These are phyloP conservation scores for Sarotherodon lohbergeri DNA, from an alignment of 2,113 vertebrate genomes.

Conservation along the genomic window DNA sequence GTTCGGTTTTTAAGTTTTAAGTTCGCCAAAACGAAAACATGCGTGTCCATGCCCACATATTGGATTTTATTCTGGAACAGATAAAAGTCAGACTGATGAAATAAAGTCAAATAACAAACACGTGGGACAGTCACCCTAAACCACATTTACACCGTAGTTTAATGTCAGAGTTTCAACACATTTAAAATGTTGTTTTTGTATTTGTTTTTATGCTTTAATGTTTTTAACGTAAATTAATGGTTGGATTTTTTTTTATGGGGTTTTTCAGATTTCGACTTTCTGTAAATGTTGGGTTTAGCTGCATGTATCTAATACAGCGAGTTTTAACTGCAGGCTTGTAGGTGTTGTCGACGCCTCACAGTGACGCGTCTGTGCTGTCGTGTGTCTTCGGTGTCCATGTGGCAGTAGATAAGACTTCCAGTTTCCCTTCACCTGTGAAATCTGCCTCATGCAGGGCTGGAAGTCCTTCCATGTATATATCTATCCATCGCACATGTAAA, in stretches of 20 bases:
- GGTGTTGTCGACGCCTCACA: background rate
- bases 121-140: no score
- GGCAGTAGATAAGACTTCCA: background rate
- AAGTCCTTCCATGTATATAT: background rate
- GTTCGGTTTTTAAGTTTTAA: no score
- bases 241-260: background rate
- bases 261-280: background rate
- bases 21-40: no score
- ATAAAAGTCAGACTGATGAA: no score
- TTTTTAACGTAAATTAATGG: background rate
- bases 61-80: no score
- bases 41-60: no score
- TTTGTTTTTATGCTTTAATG: conserved; percentile 1
- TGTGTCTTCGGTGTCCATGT: background rate
- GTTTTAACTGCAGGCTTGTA: background rate
- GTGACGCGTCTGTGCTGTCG: background rate
- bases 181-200: background rate
- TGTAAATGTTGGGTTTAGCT: background rate
- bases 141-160: no score
- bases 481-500: background rate
- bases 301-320: background rate
- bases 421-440: background rate
- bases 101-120: no score
- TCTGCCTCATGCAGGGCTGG: background rate
- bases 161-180: no score